Evolutionary conservation across 2,797 vertebrate species (phyloP).

Genomic region (Cuculus canorus): DNA sequence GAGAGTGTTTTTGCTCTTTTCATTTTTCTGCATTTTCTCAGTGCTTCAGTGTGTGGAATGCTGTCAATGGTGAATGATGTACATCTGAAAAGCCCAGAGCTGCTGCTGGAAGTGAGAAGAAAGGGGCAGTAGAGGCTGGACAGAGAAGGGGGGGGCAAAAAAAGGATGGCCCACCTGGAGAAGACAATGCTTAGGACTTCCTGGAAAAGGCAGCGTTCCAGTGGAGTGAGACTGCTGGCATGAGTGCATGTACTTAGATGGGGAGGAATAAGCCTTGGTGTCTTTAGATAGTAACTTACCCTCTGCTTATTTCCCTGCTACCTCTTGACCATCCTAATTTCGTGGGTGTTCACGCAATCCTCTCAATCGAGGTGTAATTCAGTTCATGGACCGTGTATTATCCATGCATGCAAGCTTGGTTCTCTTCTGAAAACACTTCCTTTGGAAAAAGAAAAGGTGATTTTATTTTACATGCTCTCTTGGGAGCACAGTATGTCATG

Average conservation of each 20-base stretch:
- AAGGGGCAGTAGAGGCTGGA: neutral
- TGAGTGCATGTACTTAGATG: neutral
- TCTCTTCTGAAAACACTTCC: neutral
- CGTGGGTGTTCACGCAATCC: neutral
- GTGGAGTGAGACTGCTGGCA: neutral
- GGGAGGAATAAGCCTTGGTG: neutral
- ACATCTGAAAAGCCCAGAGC: neutral
- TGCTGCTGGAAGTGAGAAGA: neutral
- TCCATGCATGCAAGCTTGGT: neutral
- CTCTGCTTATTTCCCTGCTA: neutral
- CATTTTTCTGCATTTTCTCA: neutral
- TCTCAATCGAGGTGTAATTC: neutral
- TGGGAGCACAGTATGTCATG: neutral
- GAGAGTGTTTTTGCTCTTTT: neutral
- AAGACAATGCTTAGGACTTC: neutral
- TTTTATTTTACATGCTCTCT: neutral
- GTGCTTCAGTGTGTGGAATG: neutral
- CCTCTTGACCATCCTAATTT: neutral
- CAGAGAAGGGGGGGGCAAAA: neutral
- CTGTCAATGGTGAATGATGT: neutral
- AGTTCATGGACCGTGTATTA: fast-evolving
- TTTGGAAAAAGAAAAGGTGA: neutral
- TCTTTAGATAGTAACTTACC: neutral
- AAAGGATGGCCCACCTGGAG: neutral
- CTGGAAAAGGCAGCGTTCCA: neutral